phyloP scores from a whole-genome alignment of 2,888 invertebrate species.

The Lepidonotus clava region DNA sequence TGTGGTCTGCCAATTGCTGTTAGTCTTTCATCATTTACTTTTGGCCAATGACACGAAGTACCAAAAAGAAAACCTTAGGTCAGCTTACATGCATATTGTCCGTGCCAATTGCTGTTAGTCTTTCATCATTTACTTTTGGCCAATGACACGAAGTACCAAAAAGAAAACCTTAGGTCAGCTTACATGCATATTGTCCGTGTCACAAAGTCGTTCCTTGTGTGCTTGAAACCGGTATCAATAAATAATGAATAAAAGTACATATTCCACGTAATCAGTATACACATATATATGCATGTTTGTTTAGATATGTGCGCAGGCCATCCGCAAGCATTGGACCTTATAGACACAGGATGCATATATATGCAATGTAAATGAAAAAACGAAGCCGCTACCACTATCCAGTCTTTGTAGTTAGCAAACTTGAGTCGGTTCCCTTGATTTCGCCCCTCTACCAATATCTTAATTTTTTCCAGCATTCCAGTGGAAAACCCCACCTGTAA shows the following conservation, averaged over 20 bases:
- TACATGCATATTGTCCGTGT: conserved; percentile 43
- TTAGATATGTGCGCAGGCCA: conserved; percentile 34
- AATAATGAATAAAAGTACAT: not conserved
- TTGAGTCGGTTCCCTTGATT: not conserved
- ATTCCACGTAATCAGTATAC: conserved; percentile 1
- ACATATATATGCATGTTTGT: conserved; percentile 42
- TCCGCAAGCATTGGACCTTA: conserved; percentile 16
- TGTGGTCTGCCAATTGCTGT: conserved; percentile 36
- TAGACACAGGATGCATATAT: not conserved
- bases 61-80: not conserved
- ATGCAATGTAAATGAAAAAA: conserved; percentile 33
- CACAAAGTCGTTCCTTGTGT: conserved; percentile 15
- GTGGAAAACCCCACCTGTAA: conserved; percentile 13
- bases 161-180: conserved; percentile 3
- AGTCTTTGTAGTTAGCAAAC: not conserved
- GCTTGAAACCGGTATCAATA: not conserved
- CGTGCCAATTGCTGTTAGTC: conserved; percentile 13
- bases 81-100: conserved; percentile 40
- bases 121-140: not conserved
- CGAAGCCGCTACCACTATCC: not conserved
- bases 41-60: not conserved
- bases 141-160: not conserved
- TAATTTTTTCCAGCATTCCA: conserved; percentile 1
- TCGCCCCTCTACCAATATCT: not conserved
- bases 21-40: not conserved